Evolutionary conservation across 2,888 invertebrate genomes (phyloP).

Genomic region (Parnassius glacialis): DNA sequence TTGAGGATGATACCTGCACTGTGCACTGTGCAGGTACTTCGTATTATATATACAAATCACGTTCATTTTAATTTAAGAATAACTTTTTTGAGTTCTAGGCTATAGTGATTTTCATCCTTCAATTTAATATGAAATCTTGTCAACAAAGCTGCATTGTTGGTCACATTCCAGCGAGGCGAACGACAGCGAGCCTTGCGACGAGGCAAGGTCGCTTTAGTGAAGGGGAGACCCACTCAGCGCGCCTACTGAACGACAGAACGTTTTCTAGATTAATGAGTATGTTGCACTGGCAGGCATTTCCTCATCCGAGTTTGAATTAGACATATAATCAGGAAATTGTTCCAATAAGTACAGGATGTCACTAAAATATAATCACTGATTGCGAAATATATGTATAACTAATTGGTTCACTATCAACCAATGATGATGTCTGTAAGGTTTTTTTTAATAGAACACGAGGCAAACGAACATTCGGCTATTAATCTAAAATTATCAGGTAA

Average conservation of each 20-base stretch:
- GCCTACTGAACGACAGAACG: conserved; percentile 28
- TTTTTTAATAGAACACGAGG: too few species aligned
- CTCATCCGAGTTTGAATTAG: conserved; percentile 30
- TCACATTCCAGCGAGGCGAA: conserved; percentile 69
- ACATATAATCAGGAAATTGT: conserved; percentile 7
- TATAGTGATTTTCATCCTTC: conserved; percentile 5
- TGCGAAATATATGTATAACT: too few species aligned
- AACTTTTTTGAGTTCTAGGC: too few species aligned
- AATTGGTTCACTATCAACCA: too few species aligned
- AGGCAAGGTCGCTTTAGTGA: conserved; percentile 72
- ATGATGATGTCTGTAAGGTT: too few species aligned
- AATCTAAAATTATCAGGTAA: too few species aligned
- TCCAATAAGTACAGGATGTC: conserved; percentile 5
- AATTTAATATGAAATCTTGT: conserved; percentile 36
- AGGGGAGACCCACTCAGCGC: conserved; percentile 46
- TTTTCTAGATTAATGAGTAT: conserved; percentile 29
- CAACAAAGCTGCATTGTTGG: conserved; percentile 62
- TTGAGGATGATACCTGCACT: too few species aligned
- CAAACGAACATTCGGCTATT: too few species aligned
- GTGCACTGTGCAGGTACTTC: too few species aligned
- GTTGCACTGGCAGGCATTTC: conserved; percentile 33
- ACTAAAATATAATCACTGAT: too few species aligned
- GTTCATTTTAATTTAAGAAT: too few species aligned
- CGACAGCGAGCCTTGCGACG: conserved; percentile 63
- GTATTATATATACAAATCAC: too few species aligned